Base-by-base conservation (phyloP, 1,140 invertebrate species). In the Hylaeus anthracinus region DNA sequence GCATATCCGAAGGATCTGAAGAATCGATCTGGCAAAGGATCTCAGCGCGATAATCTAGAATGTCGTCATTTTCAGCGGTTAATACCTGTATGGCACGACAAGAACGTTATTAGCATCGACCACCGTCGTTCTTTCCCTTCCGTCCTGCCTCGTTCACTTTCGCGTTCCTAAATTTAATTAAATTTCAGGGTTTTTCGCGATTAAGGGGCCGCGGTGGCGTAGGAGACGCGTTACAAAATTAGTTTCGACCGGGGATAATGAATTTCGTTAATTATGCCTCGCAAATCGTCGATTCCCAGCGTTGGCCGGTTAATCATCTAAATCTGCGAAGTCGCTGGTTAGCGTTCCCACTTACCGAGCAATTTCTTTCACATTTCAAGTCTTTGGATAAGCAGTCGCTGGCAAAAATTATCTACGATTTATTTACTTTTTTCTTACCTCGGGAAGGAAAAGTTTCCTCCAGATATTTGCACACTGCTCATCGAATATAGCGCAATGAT, bases 141-240 rank as follows among this genome's bases (percentile, higher is more conserved):
- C 84, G 79, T 82, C 84, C 85, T 85, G 88, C 84, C 89, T 90
- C 90, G 91, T 92, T 92, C 91, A 90, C 90, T 92, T 90, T 91
- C 89, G 90, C 88, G 88, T 91, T 92, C 92, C 92, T 92, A 92
- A 92, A 93, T 93, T 93, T 93, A 93, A 93, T 93, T 93, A 93
- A 93, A 93, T 92, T 93, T 93, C 92, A 93, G 90, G 91, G 92
- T 93, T 93, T 93, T 93, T 93, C 92, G 89, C 91, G 92, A 93
- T 93, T 92, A 93, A 93, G 89, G 91, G 92, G 90, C 90, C 88
- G 86, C 86, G 85, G 83, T 79, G 86, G 78, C 82, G 87, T 86
- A 84, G 77, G 88, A 82, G 88, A 87, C 88, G 86, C 91, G 90
- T 91, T 92, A 90, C 89, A 89, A 93, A 93, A 93, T 93, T 93